phyloP scores from a whole-genome alignment of 2,888 invertebrate species.

The Drosophila eohydei region DNA sequence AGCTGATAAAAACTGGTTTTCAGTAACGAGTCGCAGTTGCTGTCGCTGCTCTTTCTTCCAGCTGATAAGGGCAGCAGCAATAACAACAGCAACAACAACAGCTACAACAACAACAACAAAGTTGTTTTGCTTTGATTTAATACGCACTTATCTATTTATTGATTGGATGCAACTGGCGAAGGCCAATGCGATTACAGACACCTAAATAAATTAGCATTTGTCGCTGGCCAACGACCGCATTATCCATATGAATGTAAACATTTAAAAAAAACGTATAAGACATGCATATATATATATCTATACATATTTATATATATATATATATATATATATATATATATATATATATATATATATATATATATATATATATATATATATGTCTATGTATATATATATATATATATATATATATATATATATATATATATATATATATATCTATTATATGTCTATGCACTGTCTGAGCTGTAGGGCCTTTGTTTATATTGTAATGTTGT shows the following conservation, averaged over 20 bases:
- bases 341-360: no score
- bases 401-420: no score
- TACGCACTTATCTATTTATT: conserved; percentile 36
- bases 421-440: no score
- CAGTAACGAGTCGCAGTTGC: conserved; percentile 10
- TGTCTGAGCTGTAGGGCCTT: conserved; percentile 3
- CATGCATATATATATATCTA: neutral
- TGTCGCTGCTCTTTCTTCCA: conserved; percentile 1
- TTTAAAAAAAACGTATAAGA: neutral
- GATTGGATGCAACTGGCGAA: conserved; percentile 51
- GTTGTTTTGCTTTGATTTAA: conserved; percentile 11
- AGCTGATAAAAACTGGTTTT: conserved; percentile 76
- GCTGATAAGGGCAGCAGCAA: conserved; percentile 52
- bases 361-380: neutral
- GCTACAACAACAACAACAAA: no score
- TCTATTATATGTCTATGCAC: neutral
- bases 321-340: no score
- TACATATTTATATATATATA: no score
- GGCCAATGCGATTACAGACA: conserved; percentile 55
- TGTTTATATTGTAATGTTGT: conserved; percentile 22
- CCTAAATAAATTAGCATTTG: conserved; percentile 57
- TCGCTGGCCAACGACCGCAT: conserved; percentile 19
- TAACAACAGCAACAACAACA: conserved; percentile 1
- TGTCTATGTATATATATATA: conserved; percentile 11
- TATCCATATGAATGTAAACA: conserved; percentile 7